Conservation (phyloP, 2,113 vertebrate genomes). For the Oreochromis aureus region DNA sequence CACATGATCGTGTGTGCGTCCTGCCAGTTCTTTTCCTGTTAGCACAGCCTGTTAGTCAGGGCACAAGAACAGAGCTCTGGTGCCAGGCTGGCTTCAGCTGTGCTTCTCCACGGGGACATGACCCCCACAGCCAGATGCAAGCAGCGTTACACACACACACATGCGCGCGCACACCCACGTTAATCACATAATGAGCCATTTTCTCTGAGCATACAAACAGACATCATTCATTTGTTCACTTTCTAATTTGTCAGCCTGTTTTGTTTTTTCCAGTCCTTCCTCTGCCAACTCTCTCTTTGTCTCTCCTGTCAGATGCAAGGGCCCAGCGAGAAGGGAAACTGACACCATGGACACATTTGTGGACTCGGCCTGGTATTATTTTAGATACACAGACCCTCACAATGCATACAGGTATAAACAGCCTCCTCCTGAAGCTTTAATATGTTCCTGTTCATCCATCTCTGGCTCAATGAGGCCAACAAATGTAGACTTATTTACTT, state of each 20-base stretch:
- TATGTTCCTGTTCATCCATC: background rate
- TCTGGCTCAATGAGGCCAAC: background rate
- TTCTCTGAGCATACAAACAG: conserved; percentile 18
- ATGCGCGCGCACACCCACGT: background rate
- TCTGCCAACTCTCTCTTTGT: background rate
- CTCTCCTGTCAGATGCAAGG: conserved; percentile 76
- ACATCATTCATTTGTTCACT: background rate
- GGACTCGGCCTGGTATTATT: conserved; percentile 94
- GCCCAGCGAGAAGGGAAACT: conserved; percentile 81
- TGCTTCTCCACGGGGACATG: conserved; percentile 36
- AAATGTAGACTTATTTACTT: background rate
- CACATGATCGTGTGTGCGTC: conserved; percentile 29
- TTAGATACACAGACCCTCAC: conserved; percentile 88
- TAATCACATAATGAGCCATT: conserved; percentile 23
- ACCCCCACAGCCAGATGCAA: conserved; percentile 56
- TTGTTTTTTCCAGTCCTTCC: background rate
- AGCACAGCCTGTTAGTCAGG: conserved; percentile 59
- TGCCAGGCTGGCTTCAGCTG: conserved; percentile 51
- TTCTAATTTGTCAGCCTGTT: conserved; percentile 12
- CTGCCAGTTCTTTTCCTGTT: conserved; percentile 51
- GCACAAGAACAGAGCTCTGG: conserved; percentile 24
- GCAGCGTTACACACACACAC: background rate
- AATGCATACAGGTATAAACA: conserved; percentile 78
- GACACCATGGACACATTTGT: conserved; percentile 99
- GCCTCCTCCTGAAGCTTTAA: background rate